Conservation (phyloP, 2,797 vertebrate genomes). For the Sitta carolinensis region DNA sequence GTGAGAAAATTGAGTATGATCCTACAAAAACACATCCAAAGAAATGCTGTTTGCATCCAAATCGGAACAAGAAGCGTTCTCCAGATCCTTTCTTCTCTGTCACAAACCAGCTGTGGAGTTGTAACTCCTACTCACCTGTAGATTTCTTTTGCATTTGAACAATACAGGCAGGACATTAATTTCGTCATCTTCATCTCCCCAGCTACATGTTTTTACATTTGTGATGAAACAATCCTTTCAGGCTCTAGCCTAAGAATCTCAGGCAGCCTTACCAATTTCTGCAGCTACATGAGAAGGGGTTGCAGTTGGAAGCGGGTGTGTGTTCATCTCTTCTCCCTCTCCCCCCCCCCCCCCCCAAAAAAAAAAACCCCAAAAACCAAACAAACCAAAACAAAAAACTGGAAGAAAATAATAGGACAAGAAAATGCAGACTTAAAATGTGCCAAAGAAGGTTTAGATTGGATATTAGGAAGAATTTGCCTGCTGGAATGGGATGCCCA, state of each 20-base stretch:
- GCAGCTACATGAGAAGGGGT: too few species aligned
- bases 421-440: background rate
- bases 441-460: background rate
- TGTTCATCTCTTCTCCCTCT: too few species aligned
- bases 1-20: rapidly evolving
- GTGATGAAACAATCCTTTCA: background rate
- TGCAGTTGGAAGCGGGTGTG: rapidly evolving
- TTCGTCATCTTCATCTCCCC: rapidly evolving
- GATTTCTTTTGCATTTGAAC: background rate
- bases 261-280: background rate
- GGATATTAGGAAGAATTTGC: background rate
- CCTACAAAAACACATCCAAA: background rate
- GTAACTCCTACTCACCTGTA: rapidly evolving
- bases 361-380: too few species aligned
- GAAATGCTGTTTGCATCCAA: background rate
- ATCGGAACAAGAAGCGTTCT: background rate
- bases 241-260: rapidly evolving
- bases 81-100: background rate
- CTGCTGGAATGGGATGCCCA: rapidly evolving
- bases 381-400: too few species aligned
- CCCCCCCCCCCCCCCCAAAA: too few species aligned
- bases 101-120: background rate
- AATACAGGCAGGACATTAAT: background rate
- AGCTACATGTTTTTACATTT: background rate
- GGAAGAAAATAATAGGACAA: background rate